phyloP scores from a whole-genome alignment of 2,113 vertebrate species.

The Electrona antarctica region DNA sequence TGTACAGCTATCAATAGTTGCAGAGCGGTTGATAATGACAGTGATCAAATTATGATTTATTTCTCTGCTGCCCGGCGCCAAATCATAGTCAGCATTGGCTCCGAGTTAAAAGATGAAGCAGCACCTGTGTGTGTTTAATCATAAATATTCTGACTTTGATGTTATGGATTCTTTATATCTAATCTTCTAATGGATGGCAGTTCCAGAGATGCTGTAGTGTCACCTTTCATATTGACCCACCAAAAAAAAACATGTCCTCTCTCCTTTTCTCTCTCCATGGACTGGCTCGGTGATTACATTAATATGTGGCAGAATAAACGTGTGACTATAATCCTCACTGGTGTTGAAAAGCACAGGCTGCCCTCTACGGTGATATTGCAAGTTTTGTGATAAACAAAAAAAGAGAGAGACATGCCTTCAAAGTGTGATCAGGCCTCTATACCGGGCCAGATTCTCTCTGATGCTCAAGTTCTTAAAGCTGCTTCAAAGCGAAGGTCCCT shows the following conservation, averaged over 20 bases:
- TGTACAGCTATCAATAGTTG: constrained; percentile 24
- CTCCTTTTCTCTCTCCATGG: too few relatives aligned
- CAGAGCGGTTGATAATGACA: constrained; percentile 35
- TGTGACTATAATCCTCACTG: constrained; percentile 40
- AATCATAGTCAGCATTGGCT: constrained; percentile 14
- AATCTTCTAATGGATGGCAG: background rate
- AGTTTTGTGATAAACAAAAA: constrained; percentile 58
- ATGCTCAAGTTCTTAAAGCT: constrained; percentile 65
- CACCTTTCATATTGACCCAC: background rate
- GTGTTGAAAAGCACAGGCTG: constrained; percentile 38
- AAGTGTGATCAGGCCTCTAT: constrained; percentile 63
- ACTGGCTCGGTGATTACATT: constrained; percentile 35
- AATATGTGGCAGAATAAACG: constrained; percentile 45
- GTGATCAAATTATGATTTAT: constrained; percentile 32
- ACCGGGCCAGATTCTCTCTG: constrained; percentile 59
- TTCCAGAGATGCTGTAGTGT: constrained; percentile 5
- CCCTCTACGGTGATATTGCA: constrained; percentile 52
- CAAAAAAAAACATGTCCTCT: background rate
- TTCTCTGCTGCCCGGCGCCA: constrained; percentile 11
- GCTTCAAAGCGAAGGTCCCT: constrained; percentile 62
- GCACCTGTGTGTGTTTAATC: background rate
- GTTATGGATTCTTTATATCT: constrained; percentile 14
- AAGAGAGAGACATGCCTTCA: constrained; percentile 42
- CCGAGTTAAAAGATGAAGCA: background rate
- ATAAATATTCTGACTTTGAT: background rate